Evolutionary conservation across 2,113 vertebrate genomes (phyloP).

Genomic region (Gavia stellata): DNA sequence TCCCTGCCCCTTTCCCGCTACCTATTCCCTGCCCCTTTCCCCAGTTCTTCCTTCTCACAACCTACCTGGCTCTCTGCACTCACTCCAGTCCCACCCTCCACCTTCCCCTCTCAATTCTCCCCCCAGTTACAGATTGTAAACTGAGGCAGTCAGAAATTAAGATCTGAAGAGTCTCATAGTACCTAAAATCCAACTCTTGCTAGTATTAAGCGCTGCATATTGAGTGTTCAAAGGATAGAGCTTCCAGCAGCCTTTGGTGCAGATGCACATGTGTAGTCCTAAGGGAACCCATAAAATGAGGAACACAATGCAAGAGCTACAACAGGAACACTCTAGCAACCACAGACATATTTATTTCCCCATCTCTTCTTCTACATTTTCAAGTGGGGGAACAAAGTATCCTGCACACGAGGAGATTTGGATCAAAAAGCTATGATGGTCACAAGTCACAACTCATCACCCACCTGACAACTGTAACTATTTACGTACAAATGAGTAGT

Average conservation of each 20-base stretch:
- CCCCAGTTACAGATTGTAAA: neutral
- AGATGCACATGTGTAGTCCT: neutral
- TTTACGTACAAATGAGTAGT: constrained; percentile 50
- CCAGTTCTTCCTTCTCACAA: neutral
- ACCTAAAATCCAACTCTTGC: neutral
- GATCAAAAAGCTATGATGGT: constrained; percentile 25
- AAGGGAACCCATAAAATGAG: neutral
- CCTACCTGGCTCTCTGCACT: neutral
- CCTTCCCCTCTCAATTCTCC: neutral
- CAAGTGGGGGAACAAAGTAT: constrained; percentile 10
- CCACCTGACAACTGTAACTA: constrained; percentile 43
- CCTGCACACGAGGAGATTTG: neutral
- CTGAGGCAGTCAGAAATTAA: neutral
- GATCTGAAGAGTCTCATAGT: neutral
- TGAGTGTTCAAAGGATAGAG: neutral
- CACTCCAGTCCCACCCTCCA: neutral
- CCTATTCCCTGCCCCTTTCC: neutral
- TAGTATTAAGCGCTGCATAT: neutral
- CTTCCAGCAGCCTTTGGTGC: neutral
- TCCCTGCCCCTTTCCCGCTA: neutral
- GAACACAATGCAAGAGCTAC: neutral
- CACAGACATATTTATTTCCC: constrained; percentile 9
- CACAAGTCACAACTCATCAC: constrained; percentile 53
- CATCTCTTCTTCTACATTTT: neutral
- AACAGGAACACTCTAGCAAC: neutral